Evolutionary conservation across 2,113 vertebrate species (phyloP), one percentile per base, ranked within the genome.

Genomic region (Colistium nudipinnis): DNA sequence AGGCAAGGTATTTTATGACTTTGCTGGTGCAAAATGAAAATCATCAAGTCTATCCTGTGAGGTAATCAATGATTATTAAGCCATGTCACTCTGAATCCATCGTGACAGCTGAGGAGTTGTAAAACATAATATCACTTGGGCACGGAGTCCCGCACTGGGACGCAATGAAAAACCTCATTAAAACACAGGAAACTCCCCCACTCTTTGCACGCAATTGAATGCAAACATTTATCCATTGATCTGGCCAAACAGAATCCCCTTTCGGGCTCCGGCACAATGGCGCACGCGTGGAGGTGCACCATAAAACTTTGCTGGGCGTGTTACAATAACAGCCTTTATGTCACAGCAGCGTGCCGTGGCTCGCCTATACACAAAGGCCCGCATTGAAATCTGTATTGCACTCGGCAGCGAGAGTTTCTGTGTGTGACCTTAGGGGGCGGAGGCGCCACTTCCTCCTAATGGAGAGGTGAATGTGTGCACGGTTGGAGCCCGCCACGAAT

Each of bases 241-340:
- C 67, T 70, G 35, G 2, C 28, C 45, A 1, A 62, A 67, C 52
- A 49, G 62, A 80, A 72, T 69, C 61, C 76, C 65, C 52, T 62
- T 8, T 28, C 47, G 64, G 45, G n/a, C n/a, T 30, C 52, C 60
- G 75, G 60, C 82, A 66, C 61, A 5, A 7, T 66, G 74, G 41
- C 74, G 72, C 62, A 78, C 71, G 66, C 62, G 72, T 63, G 61
- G 62, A 82, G 79, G 79, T 76, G 62, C 63, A 49, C 82, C 71
- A 61, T 78, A 80, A 89, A 87, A 82, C 68, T 78, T 89, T 39
- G 81, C 79, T 41, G 55, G 63, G 74, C 65, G 44, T 63, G 82
- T 78, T 82, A 84, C 77, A 91, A 90, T 83, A 85, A 84, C 80
- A 76, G 86, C 67, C 80, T 87, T 84, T 86, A 84, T 73, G 44